Base-by-base conservation (phyloP, 2,888 invertebrate species). In the Cephus runcator region DNA sequence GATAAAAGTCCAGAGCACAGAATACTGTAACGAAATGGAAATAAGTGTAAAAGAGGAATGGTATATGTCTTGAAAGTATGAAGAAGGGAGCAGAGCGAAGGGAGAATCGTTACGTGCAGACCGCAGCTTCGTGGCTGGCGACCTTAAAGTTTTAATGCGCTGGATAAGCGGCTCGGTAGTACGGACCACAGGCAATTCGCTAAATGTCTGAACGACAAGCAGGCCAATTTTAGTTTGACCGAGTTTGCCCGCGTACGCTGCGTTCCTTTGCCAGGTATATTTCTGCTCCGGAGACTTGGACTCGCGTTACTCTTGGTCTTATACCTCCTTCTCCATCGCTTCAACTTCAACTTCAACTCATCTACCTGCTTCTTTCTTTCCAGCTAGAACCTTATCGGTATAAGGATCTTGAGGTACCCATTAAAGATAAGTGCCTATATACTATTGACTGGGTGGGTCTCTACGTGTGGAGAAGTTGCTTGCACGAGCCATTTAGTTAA, bases 191-290 rank as follows among this genome's bases (percentile, higher is more conserved):
- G 82, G 83, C 85, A 84, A 87, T 87, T 85, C 85, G 85, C 86
- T 87, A 87, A 87, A 88, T 83, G 87, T 85, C 79, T 78, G 73
- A 85, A 86, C 86, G 85, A 85, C 85, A 83, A 83, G 83, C 84
- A 76, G 79, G 80, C 83, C 84, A 86, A 87, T 88, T 88, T 84
- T 83, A 85, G 84, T 87, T 86, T 87, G 85, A 79, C 85, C 87
- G 85, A 87, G 84, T 86, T 87, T 74, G 77, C 73, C 78, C 76
- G 79, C 79, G 78, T 76, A 77, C 78, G 23, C 23, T 56, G 23
- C 56, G 23, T 56, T 56, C 23, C 56, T 23, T 80, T 76, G 80
- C 79, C 79, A 77, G 81, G 80, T 35, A 12, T 81, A 82, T 81
- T 79, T 79, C 75, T 77, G 76, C 77, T 79, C 68, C 71, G 31